Conservation (phyloP, 1,140 invertebrate species). For the Drosophila pseudoobscura region DNA sequence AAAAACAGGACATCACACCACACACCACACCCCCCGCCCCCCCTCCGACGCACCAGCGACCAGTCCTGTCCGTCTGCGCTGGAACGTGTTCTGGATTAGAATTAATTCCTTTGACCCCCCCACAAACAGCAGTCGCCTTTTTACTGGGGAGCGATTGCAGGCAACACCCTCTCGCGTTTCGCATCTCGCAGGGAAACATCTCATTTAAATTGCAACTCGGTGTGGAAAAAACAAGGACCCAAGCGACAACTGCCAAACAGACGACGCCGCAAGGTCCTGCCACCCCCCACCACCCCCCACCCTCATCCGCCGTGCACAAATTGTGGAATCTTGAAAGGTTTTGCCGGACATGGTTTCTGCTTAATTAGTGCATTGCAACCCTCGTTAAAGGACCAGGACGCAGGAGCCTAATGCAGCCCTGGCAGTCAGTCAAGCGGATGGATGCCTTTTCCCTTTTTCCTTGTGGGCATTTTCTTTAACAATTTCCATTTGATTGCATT, state of each 20-base stretch:
- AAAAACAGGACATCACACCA: not conserved
- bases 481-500: constrained; percentile 81
- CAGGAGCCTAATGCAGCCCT: not conserved
- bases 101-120: constrained; percentile 54
- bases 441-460: constrained; percentile 11
- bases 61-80: constrained; percentile 34
- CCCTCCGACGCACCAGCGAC: constrained; percentile 17
- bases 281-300: constrained; percentile 10
- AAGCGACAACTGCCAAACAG: constrained; percentile 41
- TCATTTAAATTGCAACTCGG: constrained; percentile 67
- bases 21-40: not conserved
- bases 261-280: constrained; percentile 10
- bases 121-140: constrained; percentile 23
- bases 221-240: constrained; percentile 11
- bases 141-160: constrained; percentile 46
- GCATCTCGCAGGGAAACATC: constrained; percentile 8
- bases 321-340: constrained; percentile 13
- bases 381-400: constrained; percentile 28
- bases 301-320: not conserved
- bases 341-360: constrained; percentile 66
- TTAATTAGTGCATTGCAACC: constrained; percentile 70
- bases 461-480: constrained; percentile 63
- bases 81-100: constrained; percentile 75
- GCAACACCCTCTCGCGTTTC: constrained; percentile 22
- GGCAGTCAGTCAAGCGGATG: constrained; percentile 56